Evolutionary conservation across 2,113 vertebrate species (phyloP), one percentile per base, ranked within the genome.

Genomic region (Epinephelus lanceolatus): DNA sequence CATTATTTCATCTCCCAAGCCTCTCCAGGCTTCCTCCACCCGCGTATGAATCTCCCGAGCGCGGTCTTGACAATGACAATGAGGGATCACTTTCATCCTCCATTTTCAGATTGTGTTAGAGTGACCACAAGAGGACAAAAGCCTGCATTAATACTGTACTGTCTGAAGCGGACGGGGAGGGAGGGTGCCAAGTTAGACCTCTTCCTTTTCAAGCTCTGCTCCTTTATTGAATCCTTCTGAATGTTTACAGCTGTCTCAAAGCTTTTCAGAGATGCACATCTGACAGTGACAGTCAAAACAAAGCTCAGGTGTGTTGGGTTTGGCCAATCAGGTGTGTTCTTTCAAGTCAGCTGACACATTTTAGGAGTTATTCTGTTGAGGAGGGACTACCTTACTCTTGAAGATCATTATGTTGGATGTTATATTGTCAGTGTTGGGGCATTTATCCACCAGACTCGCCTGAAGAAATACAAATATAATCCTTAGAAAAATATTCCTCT

Each of bases 121-220:
- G 90, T 92, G 92, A 93, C 90, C 91, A 93, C 92, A 90, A 92
- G 92, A 93, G 92, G 92, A 93, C 91, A 92, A 85, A 88, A 76
- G 90, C 75, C 86, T 86, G 85, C 63, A 93, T 90, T 85, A 91
- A 76, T 86, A 19, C 4, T 76, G 74, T 27, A 6, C 47, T 70
- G 56, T 71, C 37, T 71, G 86, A 62, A 53, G 79, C 68, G n/a
- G 51, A 59, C 5, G 7, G 51, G 27, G 57, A 14, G 62, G 49
- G 71, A 82, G 51, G 27, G 45, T 2, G 63, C 57, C 52, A 5
- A 61, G 21, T 42, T 53, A 75, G 15, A 55, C 14, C 51, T 13
- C 14, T n/a, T 78, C 19, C 21, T 23, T 18, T 57, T 47, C 45
- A 49, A 15, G 2, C 19, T 45, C 47, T 47, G 55, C 27, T 45